Evolutionary conservation across 2,113 vertebrate species (phyloP), one percentile per base, ranked within the genome.

Genomic region (Progne subis): DNA sequence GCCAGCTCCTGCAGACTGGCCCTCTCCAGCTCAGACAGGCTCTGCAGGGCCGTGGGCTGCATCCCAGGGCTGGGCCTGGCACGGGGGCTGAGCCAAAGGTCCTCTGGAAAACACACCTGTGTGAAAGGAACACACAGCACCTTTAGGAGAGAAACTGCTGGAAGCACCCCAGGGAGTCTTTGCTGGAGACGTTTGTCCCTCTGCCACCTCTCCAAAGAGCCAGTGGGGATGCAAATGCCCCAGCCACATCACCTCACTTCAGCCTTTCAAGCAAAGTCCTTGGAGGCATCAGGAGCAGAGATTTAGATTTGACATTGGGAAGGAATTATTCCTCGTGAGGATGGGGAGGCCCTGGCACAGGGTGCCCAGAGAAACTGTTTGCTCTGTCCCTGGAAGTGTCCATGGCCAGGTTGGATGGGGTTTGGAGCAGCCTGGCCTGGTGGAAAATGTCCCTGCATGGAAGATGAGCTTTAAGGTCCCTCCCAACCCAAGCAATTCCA

Each of bases 1-100:
- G 94, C 82, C 3, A 97, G 56, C 64, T 96, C 95, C 19, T 78
- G 94, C 75, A 97, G 92, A 2, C 56, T 68, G 87, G 79, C 96
- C 37, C 96, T 80, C 25, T 97, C 96, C 90, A 97, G 23, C 90
- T 97, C 96, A 0, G 95, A 97, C 5, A 97, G 92, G 93, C 74
- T 95, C 39, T 96, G 94, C 90, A 97, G 88, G n/a, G 90, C 41
- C 92, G 60, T 16, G 0, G 94, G 90, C 79, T 94, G 87, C 96
- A 97, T 95, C n/a, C 17, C 17, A 6, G 37, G 6, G 46, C 77
- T 39, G 21, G 17, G 15, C 31, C 75, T 9, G 56, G 39, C 47
- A 34, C 49, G 2, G 32, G 39, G n/a, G 50, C 59, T 0, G 10
- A 39, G 86, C 9, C 1, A 7, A 43, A 24, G 8, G 9, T 49